Conservation (phyloP, 2,888 invertebrate species). For the Polietes domitor region DNA sequence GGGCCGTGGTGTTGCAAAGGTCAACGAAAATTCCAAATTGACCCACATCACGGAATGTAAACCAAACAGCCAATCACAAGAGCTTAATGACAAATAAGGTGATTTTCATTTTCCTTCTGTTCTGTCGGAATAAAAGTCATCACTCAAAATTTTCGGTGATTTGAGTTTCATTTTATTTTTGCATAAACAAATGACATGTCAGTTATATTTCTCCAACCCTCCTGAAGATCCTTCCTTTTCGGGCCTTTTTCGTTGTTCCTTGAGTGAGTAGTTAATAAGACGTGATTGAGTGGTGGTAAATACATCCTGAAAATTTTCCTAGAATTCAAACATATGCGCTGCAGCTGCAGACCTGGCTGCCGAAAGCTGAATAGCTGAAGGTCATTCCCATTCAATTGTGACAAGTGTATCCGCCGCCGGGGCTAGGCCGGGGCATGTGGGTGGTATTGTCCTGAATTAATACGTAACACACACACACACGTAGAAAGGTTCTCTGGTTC, state of each 20-base stretch:
- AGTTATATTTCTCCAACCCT: not conserved
- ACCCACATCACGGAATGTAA: not conserved
- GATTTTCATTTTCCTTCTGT: not conserved
- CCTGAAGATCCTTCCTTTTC: not conserved
- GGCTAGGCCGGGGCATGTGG: not conserved
- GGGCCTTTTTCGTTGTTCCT: not conserved
- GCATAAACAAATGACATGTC: conserved; percentile 6
- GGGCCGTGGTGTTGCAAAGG: not conserved
- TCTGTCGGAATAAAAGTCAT: not conserved
- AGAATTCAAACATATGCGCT: not conserved
- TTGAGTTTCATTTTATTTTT: not conserved
- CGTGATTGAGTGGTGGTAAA: not conserved
- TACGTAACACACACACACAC: not conserved
- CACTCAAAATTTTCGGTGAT: conserved; percentile 18
- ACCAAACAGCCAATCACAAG: not conserved
- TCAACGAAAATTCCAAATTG: conserved; percentile 18
- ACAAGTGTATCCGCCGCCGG: not conserved
- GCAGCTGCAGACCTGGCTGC: not conserved
- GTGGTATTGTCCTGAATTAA: not conserved
- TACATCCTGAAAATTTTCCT: not conserved
- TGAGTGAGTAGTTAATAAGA: not conserved
- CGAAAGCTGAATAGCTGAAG: not conserved
- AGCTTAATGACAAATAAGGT: not conserved
- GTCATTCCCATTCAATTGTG: not conserved
- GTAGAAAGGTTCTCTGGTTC: not conserved